phyloP scores from a whole-genome alignment of 2,113 vertebrate genomes.

The Zosterops japonicus region DNA sequence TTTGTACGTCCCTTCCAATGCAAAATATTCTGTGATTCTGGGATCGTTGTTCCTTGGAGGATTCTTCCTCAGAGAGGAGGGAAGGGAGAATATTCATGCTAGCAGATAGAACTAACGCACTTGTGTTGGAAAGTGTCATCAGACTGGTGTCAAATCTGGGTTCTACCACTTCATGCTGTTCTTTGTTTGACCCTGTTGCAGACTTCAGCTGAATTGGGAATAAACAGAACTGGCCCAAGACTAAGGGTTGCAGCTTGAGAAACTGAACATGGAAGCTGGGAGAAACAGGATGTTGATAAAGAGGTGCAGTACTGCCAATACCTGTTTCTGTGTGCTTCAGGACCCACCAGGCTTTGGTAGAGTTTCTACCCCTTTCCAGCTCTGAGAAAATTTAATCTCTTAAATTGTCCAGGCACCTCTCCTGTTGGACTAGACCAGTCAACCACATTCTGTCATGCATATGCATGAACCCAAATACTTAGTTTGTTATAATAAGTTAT shows the following conservation, averaged over 20 bases:
- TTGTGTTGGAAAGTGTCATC: not conserved
- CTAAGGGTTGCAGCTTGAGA: not conserved
- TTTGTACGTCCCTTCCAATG: not conserved
- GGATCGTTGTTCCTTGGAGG: not conserved
- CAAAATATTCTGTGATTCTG: not conserved
- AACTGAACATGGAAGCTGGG: not conserved
- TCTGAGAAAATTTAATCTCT: not conserved
- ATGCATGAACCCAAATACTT: not conserved
- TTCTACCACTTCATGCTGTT: not conserved
- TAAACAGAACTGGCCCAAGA: not conserved
- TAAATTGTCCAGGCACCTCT: not conserved
- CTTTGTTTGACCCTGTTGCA: not conserved
- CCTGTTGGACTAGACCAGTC: not conserved
- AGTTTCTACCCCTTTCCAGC: not conserved
- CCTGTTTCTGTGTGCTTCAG: not conserved
- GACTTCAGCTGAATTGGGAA: not conserved
- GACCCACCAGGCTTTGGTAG: not conserved
- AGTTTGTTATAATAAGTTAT: not conserved
- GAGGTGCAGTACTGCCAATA: rapidly evolving
- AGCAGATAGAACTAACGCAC: not conserved
- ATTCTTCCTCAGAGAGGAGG: not conserved
- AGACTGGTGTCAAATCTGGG: not conserved
- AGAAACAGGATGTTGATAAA: not conserved
- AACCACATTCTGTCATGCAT: not conserved
- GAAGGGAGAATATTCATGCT: not conserved